Evolutionary conservation across 2,888 invertebrate species (phyloP).

Genomic region (Oxyscelio sp.): DNA sequence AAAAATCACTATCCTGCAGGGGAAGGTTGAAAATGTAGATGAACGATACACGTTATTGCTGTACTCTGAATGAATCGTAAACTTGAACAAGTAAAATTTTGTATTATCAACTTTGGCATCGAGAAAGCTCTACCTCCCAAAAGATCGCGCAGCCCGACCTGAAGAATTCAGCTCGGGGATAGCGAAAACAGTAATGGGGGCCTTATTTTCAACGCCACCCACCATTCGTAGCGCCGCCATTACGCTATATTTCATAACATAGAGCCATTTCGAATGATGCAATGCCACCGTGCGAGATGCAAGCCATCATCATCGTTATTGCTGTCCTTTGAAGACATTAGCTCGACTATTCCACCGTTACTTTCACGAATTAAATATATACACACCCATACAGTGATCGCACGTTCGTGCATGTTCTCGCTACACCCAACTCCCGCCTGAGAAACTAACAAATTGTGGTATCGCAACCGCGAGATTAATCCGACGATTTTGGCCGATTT

Average conservation of each 20-base stretch:
- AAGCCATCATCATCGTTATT: conserved; percentile 81
- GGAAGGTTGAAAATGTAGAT: too few species aligned
- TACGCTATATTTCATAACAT: conserved; percentile 85
- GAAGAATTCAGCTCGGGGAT: conserved; percentile 2
- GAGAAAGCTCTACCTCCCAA: too few species aligned
- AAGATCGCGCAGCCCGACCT: too few species aligned
- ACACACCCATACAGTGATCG: conserved; percentile 33
- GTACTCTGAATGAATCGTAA: too few species aligned
- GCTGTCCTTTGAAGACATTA: conserved; percentile 81
- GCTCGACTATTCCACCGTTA: conserved; percentile 64
- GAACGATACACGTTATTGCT: too few species aligned
- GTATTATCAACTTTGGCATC: too few species aligned
- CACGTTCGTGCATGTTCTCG: conserved; percentile 26
- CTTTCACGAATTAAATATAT: conserved; percentile 84
- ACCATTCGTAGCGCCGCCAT: conserved; percentile 80
- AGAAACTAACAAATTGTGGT: conserved; percentile 36
- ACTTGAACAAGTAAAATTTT: too few species aligned
- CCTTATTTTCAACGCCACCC: conserved; percentile 58
- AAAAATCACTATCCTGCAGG: too few species aligned
- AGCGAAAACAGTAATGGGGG: conserved; percentile 15
- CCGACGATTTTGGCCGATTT: conserved; percentile 42
- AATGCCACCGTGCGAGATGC: conserved; percentile 81
- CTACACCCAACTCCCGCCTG: conserved; percentile 1
- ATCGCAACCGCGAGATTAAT: conserved; percentile 39
- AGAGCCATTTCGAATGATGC: conserved; percentile 84